These are phyloP conservation scores for Apis florea DNA, from an alignment of 1,140 invertebrate genomes.

Conservation along the genomic window DNA sequence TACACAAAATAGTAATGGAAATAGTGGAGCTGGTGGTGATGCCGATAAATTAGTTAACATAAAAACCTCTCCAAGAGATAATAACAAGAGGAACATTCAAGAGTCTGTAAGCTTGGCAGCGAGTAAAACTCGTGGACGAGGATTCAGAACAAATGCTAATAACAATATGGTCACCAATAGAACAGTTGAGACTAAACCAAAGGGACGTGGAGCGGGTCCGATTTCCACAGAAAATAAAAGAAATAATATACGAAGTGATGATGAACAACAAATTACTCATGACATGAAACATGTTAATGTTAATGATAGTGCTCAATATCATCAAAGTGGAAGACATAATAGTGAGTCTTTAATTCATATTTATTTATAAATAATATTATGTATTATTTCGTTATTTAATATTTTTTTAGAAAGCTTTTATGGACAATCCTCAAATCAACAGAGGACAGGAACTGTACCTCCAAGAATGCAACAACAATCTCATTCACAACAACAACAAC, in stretches of 20 bases:
- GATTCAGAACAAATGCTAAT: constrained; percentile 74
- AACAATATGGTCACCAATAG: constrained; percentile 75
- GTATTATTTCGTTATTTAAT: not conserved
- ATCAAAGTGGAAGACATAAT: constrained; percentile 72
- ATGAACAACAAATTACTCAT: constrained; percentile 77
- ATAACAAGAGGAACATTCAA: constrained; percentile 72
- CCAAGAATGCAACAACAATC: constrained; percentile 79
- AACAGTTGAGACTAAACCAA: constrained; percentile 75
- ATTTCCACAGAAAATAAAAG: constrained; percentile 70
- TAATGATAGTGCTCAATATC: constrained; percentile 75
- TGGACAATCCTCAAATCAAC: constrained; percentile 74
- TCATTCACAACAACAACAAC: constrained; percentile 69
- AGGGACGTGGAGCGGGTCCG: constrained; percentile 73
- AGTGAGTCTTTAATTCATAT: constrained; percentile 63
- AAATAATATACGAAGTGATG: constrained; percentile 70
- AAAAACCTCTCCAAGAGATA: constrained; percentile 69
- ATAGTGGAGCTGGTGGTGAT: constrained; percentile 59
- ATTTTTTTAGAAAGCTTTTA: constrained; percentile 73
- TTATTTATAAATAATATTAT: constrained; percentile 22
- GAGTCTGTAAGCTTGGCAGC: constrained; percentile 69
- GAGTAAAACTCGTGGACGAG: constrained; percentile 74
- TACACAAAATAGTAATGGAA: constrained; percentile 71
- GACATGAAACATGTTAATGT: constrained; percentile 80
- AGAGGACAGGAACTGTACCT: constrained; percentile 77
- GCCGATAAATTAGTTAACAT: constrained; percentile 66